Evolutionary conservation across 2,888 invertebrate species (phyloP).

Genomic region (Orthosia incerta): DNA sequence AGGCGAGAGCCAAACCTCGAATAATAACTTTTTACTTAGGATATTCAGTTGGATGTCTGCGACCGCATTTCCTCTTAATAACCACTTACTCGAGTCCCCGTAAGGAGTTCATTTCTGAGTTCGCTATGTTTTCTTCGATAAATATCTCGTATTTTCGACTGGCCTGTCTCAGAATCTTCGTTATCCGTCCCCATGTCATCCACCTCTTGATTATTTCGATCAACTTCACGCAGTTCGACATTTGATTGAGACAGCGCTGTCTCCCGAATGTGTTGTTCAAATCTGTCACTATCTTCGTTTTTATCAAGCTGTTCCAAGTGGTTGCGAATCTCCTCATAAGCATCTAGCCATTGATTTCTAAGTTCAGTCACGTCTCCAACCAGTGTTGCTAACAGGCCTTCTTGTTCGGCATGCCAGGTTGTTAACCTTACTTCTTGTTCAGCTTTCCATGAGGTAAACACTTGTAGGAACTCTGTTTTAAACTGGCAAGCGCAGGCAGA

Average conservation of each 20-base stretch:
- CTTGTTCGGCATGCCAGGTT: neutral
- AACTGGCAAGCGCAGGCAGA: neutral
- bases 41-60: too few relatives aligned
- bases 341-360: neutral
- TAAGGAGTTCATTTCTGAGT: neutral
- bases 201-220: neutral
- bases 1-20: too few relatives aligned
- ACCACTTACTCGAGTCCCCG: neutral
- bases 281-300: neutral
- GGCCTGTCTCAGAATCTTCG: neutral
- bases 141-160: neutral
- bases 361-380: neutral
- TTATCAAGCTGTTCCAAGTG: neutral
- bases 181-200: too few relatives aligned
- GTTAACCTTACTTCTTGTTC: neutral
- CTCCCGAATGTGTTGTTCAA: neutral
- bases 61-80: too few relatives aligned
- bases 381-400: neutral
- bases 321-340: neutral
- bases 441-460: neutral
- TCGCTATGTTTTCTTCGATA: neutral
- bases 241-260: neutral
- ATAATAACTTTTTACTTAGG: too few relatives aligned
- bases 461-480: neutral
- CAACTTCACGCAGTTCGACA: neutral